Evolutionary conservation across 2,113 vertebrate species (phyloP).

Genomic region (Candoia aspera): DNA sequence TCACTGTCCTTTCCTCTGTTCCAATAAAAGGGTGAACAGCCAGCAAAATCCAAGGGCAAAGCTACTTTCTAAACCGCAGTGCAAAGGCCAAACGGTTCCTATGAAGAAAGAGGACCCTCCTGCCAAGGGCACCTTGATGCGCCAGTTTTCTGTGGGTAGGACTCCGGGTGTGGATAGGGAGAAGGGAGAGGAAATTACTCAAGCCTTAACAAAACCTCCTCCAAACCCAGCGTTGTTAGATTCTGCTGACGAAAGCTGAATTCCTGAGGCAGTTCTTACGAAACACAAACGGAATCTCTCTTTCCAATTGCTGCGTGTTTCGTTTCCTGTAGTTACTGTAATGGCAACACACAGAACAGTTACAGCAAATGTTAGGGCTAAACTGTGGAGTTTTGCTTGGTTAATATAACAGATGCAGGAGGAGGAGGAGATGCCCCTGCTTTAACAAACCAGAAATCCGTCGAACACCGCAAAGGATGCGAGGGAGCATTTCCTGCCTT

Average conservation of each 20-base stretch:
- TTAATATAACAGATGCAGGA: too few species aligned
- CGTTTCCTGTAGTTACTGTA: neutral
- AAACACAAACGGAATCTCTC: neutral
- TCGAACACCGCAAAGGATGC: accelerated
- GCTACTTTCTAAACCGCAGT: neutral
- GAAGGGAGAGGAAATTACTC: neutral
- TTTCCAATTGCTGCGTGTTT: neutral
- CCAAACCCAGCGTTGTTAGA: neutral
- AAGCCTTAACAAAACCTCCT: neutral
- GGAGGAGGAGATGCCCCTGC: neutral
- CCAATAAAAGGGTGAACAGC: too few species aligned
- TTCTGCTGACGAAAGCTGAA: neutral
- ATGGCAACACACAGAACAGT: too few species aligned
- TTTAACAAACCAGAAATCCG: neutral
- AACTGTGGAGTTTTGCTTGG: neutral
- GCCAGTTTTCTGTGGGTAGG: neutral
- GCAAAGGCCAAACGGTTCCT: neutral
- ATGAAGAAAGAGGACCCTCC: neutral
- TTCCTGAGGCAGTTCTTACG: neutral
- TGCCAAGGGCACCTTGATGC: neutral
- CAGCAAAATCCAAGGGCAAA: neutral
- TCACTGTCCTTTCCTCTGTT: neutral
- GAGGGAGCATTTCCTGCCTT: too few species aligned
- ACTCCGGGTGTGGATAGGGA: accelerated
- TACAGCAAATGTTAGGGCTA: neutral